Base-by-base conservation (phyloP, 2,888 invertebrate species). In the Chironomus riparius region DNA sequence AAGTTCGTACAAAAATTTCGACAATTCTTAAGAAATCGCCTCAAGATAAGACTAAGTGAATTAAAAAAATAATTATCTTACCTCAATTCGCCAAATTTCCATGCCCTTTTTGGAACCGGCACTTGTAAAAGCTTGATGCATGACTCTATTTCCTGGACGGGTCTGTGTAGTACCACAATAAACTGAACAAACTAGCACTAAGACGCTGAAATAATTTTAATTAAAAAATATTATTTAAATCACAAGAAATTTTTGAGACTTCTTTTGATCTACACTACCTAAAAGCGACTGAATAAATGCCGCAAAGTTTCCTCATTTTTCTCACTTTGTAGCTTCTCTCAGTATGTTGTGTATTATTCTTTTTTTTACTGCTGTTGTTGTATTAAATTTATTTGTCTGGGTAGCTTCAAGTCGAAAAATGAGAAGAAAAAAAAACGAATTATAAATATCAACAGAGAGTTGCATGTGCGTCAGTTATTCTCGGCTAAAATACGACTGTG, bases 51-150 rank as follows among this genome's bases (percentile, higher is more conserved):
- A 48, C 6, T 70, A 13, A 47, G 18, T 62, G 12, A n/a, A 13
- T 70, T 70, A 15, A 70, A n/a, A n/a, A n/a, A 18, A 10, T 18
- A 7, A n/a, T 69, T 47, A 0, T 82, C 85, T 86, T 82, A 93
- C 93, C 88, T 94, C 93, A 77, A 94, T 89, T 81, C 93, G 87
- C 93, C 93, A 93, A 79, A 93, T 87, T 83, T 92, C 90, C 0
- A 92, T 79, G 0, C 93, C 93, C 5, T 89, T 86, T 70, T 85
- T 83, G 80, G 87, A 85, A 1, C 93, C 93, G 69, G 91, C 89
- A 78, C 88, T 88, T 76, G 85, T 87, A 81, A 94, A 94, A 3
- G 91, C 92, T 77, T 90, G 85, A 79, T 90, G 87, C 85, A 85
- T 85, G 62, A 82, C 77, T 78, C 56, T 69, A 22, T 18, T 47